Evolutionary conservation across 2,888 invertebrate genomes (phyloP), one percentile per base, ranked within the genome.

Genomic region (Rhodophaea formosa): DNA sequence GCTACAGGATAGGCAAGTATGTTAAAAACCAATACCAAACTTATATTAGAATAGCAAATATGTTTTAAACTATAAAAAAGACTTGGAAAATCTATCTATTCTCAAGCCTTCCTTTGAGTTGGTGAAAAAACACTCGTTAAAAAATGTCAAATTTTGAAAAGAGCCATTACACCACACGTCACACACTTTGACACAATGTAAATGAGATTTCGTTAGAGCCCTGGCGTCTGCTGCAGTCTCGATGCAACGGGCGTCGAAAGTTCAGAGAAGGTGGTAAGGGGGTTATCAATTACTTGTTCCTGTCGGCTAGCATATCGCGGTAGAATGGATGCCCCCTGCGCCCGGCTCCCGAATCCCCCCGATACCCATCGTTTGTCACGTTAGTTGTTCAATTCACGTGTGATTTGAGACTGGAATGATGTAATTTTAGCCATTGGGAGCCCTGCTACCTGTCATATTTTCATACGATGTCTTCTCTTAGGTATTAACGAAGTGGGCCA

Each of bases 201-300:
- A 49, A 49, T 49, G 14, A 16, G 32, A 49, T 32, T 32, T 49
- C 8, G 23, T n/a, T 12, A 46, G 46, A 46, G 46, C 49, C 32
- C 49, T 32, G 49, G 59, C 30, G 60, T 60, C 59, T 58, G 53
- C 57, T 64, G 64, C 64, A 62, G 45, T 60, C 29, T 30, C 56
- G 54, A 17, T 35, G 51, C 51, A 51, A 35, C 16, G 39, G 32
- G 39, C 43, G 23, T 53, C 6, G 53, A 53, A 53, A 53, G 53
- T 53, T 53, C 29, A 29, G 52, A 32, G 47, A 15, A n/a, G n/a
- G 44, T 42, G n/a, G 44, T 35, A 6, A 32, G 30, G 60, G 47
- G 12, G 59, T 61, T 62, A 64, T 64, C 64, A 64, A 64, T 64
- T 62, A 60, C 62, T 58, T 42, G 59, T 16, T 53, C 60, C 59